These are phyloP conservation scores for Coptotermes formosanus DNA, from an alignment of 1,140 invertebrate genomes.

Conservation along the genomic window DNA sequence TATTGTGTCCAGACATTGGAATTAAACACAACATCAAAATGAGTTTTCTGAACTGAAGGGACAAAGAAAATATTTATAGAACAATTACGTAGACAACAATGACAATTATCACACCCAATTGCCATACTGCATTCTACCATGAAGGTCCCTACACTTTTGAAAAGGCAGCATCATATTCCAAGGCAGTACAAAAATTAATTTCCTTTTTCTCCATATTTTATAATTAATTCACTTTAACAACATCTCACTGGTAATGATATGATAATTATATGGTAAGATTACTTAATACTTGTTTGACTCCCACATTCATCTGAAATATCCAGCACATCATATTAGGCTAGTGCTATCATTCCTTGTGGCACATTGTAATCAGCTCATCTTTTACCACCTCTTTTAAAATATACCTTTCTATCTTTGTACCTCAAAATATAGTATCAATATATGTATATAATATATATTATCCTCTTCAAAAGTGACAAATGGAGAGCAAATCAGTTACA, in stretches of 20 bases:
- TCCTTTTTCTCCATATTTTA: constrained; percentile 14
- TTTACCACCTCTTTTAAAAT: constrained; percentile 4
- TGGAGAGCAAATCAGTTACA: constrained; percentile 1
- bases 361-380: background rate
- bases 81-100: background rate
- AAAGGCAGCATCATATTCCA: constrained; percentile 29
- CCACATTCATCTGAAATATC: constrained; percentile 1
- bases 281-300: constrained; percentile 7
- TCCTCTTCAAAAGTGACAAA: constrained; percentile 22
- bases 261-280: constrained; percentile 26
- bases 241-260: constrained; percentile 27
- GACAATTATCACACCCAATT: background rate
- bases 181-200: constrained; percentile 24
- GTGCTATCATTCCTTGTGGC: constrained; percentile 7
- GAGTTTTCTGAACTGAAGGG: constrained; percentile 22
- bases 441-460: constrained; percentile 4
- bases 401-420: constrained; percentile 25
- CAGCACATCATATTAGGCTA: constrained; percentile 26
- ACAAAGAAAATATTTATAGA: constrained; percentile 25
- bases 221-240: background rate
- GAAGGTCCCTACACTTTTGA: constrained; percentile 22
- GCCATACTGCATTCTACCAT: constrained; percentile 6
- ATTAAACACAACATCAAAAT: constrained; percentile 27
- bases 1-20: background rate
- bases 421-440: constrained; percentile 26